Evolutionary conservation across 2,113 vertebrate genomes (phyloP), one percentile per base, ranked within the genome.

Genomic region (Eclectus roratus): DNA sequence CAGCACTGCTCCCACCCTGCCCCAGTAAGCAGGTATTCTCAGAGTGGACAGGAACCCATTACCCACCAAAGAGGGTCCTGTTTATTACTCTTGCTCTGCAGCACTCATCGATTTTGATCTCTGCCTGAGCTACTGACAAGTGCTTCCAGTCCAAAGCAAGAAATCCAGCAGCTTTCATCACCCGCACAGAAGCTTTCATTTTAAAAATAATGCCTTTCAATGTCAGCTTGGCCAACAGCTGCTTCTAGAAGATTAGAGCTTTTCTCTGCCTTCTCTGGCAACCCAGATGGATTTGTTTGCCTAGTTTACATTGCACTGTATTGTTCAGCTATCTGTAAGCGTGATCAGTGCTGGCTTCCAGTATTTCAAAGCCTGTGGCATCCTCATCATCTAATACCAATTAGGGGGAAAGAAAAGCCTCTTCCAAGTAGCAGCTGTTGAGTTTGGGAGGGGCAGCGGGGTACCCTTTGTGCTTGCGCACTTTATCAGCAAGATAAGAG

Each of bases 201-300:
- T 96, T 94, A 96, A 94, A 96, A 96, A 94, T 95, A 96, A 96
- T 97, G 96, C 86, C 86, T 97, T 96, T 97, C 96, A 94, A 72
- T 96, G 95, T 96, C 96, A 96, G 92, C 93, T 94, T 97, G 96
- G 96, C 94, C 96, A 97, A 96, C 96, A 96, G 96, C 96, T 97
- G 96, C 96, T 97, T 96, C 96, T 96, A 94, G 96, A 96, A 97
- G 95, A 97, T 96, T 97, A 97, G 96, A 97, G 96, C 92, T 96
- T 96, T 97, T 96, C 91, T 94, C 96, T 97, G 96, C 96, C 95
- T 96, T 97, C 92, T 93, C 96, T 97, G 96, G 96, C 96, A 96
- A 95, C 88, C 95, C 93, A 93, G 94, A 97, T 93, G 95, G 94
- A 94, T 97, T 97, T 97, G 95, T 96, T 96, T 97, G 96, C 94